Evolutionary conservation across 2,888 invertebrate genomes (phyloP), one percentile per base, ranked within the genome.

Genomic region (Trissolcus japonicus): DNA sequence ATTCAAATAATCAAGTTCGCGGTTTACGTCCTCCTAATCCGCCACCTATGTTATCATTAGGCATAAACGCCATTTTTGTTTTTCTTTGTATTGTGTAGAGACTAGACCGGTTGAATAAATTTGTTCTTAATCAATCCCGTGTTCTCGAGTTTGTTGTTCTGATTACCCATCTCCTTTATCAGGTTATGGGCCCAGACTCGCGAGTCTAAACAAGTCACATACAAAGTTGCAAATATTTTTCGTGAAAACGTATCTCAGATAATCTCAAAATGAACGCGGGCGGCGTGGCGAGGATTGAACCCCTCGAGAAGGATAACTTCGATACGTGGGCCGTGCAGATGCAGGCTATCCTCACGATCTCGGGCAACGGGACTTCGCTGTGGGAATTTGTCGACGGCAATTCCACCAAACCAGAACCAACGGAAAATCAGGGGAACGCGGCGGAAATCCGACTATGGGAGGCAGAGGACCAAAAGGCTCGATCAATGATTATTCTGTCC

Each of bases 261-360:
- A 55, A 7, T n/a, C 14, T 14, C 9, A 35, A 57, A 57, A 7
- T 57, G 43, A 57, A 43, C 46, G 46, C 40, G 21, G 21, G 2
- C 4, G 35, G 13, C 17, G 14, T n/a, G 1, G 43, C 57, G 21
- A 50, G 60, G 17, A 61, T 61, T 25, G 40, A 61, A 17, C 60
- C 40, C 29, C 29, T 50, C 13, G 21, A 19, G 1, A 61, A 61
- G 35, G 14, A 7, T n/a, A 56, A 56, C 17, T 56, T 14, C 41
- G 56, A 56, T n/a, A 56, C 56, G 40, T 56, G 56, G 56, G 35
- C 35, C 14, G 14, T 56, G 19, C 56, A 56, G n/a, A 56, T 56
- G 56, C 54, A 54, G 29, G 56, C 56, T 7, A 41, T 56, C 3
- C 56, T 56, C n/a, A n/a, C n/a, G 3, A 41, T 41, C 14, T 41